phyloP scores from a whole-genome alignment of 1,140 invertebrate species.

The Drosophila auraria region DNA sequence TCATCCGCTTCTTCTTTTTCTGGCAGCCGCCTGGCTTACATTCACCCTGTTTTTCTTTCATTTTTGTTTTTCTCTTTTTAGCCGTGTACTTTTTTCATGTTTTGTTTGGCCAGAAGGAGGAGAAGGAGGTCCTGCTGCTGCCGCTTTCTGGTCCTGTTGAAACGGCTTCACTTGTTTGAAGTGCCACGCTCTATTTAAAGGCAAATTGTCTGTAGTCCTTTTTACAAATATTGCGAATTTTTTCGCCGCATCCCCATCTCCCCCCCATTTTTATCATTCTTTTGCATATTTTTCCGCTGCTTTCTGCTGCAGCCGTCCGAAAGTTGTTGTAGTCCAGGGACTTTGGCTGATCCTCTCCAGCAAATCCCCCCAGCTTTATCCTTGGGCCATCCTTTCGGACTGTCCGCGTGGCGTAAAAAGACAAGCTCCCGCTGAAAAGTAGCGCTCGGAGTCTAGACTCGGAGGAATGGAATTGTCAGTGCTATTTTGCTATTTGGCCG shows the following conservation, averaged over 20 bases:
- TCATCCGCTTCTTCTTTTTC: slow-evolving; percentile 15
- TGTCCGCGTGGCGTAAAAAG: slow-evolving; percentile 56
- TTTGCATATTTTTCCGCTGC: slow-evolving; percentile 74
- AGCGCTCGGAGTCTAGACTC: slow-evolving; percentile 66
- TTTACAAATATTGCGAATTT: slow-evolving; percentile 80
- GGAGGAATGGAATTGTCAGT: slow-evolving; percentile 56
- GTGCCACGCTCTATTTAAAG: slow-evolving; percentile 84
- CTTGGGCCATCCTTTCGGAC: slow-evolving; percentile 10
- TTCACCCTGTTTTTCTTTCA: slow-evolving; percentile 56
- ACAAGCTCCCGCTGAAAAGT: slow-evolving; percentile 60
- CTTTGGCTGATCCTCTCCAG: slow-evolving; percentile 26
- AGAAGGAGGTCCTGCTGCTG: slow-evolving; percentile 4
- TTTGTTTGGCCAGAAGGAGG: slow-evolving; percentile 50
- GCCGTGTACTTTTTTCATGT: slow-evolving; percentile 50
- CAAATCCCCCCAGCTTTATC: slow-evolving; percentile 1
- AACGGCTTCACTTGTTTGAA: slow-evolving; percentile 74
- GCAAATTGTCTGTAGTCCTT: slow-evolving; percentile 84
- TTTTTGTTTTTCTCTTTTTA: slow-evolving; percentile 50
- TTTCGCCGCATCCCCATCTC: slow-evolving; percentile 32
- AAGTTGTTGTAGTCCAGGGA: slow-evolving; percentile 41
- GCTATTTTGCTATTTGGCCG: slow-evolving; percentile 41
- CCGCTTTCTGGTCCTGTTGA: neutral
- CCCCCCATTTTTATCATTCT: slow-evolving; percentile 18
- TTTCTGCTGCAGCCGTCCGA: slow-evolving; percentile 59
- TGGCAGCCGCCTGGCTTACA: slow-evolving; percentile 16